Conservation (phyloP, 2,797 vertebrate species). For the Darevskia nairensis region DNA sequence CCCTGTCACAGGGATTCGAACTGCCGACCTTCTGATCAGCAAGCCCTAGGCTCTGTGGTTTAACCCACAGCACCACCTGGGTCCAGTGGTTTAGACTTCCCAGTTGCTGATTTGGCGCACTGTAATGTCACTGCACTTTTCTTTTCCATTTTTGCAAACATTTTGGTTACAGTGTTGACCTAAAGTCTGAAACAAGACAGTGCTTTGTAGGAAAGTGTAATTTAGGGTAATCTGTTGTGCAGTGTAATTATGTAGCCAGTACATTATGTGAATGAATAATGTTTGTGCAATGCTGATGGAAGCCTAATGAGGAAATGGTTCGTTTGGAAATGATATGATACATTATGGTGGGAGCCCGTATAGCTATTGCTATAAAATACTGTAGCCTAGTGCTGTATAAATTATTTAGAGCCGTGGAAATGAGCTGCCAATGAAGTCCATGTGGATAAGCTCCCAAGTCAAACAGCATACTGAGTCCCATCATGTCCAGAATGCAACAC, state of each 20-base stretch:
- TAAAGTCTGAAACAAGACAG: conserved; percentile 3
- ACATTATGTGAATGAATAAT: conserved; percentile 22
- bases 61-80: too few species aligned
- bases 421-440: conserved; percentile 28
- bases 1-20: fast-evolving
- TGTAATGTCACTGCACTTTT: neutral
- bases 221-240: conserved; percentile 15
- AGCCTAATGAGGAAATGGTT: conserved; percentile 11
- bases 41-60: too few species aligned
- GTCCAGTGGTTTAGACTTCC: too few species aligned
- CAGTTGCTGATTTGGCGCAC: neutral
- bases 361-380: conserved; percentile 21
- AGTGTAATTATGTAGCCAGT: conserved; percentile 16
- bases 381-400: conserved; percentile 3
- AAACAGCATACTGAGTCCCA: conserved; percentile 6
- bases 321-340: conserved; percentile 16
- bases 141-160: neutral
- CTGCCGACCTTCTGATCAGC: too few species aligned
- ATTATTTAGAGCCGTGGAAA: conserved; percentile 41
- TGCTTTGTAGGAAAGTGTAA: conserved; percentile 14
- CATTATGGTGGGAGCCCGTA: neutral
- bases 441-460: neutral
- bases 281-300: conserved; percentile 24
- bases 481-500: conserved; percentile 5
- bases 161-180: neutral